These are phyloP conservation scores for Oxystoma pomonae DNA, from an alignment of 2,888 invertebrate species.

Conservation along the genomic window DNA sequence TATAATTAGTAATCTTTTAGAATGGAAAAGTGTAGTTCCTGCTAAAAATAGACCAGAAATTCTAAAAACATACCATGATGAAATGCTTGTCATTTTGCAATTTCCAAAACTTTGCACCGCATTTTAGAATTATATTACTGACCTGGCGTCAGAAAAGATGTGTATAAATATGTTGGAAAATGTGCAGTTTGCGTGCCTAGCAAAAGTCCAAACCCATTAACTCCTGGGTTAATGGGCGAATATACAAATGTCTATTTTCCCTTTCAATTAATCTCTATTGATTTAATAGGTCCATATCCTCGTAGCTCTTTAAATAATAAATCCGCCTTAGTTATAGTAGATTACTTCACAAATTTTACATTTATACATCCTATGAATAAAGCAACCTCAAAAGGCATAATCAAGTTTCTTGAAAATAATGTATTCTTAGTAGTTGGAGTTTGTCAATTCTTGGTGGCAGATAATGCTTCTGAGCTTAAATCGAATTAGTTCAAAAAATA, in stretches of 20 bases:
- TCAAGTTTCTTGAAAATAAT: constrained; percentile 15
- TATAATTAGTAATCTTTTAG: constrained; percentile 3
- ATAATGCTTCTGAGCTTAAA: constrained; percentile 18
- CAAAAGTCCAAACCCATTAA: constrained; percentile 1
- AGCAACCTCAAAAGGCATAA: constrained; percentile 7
- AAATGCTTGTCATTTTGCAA: constrained; percentile 2
- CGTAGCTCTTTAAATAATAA: constrained; percentile 9
- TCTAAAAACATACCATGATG: constrained; percentile 2
- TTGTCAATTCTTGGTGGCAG: constrained; percentile 17
- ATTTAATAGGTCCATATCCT: constrained; percentile 16
- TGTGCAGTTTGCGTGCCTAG: constrained; percentile 1
- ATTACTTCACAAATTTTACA: constrained; percentile 20
- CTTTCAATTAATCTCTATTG: constrained; percentile 15
- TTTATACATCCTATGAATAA: constrained; percentile 13
- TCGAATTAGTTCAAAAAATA: constrained; percentile 18
- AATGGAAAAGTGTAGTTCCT: constrained; percentile 29
- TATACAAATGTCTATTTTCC: constrained; percentile 7
- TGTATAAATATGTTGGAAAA: constrained; percentile 1
- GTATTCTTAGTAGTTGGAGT: constrained; percentile 14
- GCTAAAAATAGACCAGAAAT: constrained; percentile 10
- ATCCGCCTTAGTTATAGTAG: constrained; percentile 15
- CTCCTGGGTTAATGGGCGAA: constrained; percentile 14
- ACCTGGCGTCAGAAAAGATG: constrained; percentile 13
- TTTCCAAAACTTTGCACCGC: constrained; percentile 7
- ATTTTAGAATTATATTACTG: constrained; percentile 12